Percentiles rank a stretch among this genome's conserved stretches.
phyloP scores from a whole-genome alignment of 2,113 vertebrate genomes.

The Macquaria ambigua region DNA sequence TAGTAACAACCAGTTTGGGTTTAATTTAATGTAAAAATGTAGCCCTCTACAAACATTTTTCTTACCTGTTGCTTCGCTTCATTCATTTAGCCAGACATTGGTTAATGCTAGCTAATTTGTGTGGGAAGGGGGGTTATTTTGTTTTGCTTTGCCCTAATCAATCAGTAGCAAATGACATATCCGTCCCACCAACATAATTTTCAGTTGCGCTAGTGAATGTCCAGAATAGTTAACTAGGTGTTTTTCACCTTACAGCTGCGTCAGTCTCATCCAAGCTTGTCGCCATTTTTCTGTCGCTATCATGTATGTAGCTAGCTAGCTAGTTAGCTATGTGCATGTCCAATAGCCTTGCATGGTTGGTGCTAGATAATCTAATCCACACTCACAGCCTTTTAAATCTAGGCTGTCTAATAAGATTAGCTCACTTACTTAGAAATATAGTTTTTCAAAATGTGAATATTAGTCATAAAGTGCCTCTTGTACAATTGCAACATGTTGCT shows the following conservation, averaged over 20 bases:
- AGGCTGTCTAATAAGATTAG: too few species aligned
- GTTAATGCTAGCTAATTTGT: not conserved
- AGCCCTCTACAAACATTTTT: not conserved
- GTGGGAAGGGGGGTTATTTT: not conserved
- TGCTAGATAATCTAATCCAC: too few species aligned
- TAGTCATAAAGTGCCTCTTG: not conserved
- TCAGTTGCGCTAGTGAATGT: not conserved
- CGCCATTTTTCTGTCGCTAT: not conserved
- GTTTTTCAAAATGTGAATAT: conserved; percentile 1
- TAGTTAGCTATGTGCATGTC: not conserved
- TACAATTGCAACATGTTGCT: not conserved
- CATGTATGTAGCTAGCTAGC: not conserved
- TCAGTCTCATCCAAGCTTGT: too few species aligned
- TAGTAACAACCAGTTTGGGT: not conserved
- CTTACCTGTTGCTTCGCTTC: not conserved
- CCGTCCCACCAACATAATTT: not conserved
- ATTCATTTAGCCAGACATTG: not conserved
- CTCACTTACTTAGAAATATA: too few species aligned
- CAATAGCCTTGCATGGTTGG: too few species aligned
- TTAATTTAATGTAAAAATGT: not conserved
- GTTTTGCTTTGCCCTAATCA: not conserved
- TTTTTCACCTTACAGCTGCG: too few species aligned
- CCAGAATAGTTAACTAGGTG: too few species aligned
- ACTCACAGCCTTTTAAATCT: too few species aligned
- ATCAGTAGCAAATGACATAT: not conserved